phyloP scores from a whole-genome alignment of 2,888 invertebrate genomes.

The Coenonympha glycerion region DNA sequence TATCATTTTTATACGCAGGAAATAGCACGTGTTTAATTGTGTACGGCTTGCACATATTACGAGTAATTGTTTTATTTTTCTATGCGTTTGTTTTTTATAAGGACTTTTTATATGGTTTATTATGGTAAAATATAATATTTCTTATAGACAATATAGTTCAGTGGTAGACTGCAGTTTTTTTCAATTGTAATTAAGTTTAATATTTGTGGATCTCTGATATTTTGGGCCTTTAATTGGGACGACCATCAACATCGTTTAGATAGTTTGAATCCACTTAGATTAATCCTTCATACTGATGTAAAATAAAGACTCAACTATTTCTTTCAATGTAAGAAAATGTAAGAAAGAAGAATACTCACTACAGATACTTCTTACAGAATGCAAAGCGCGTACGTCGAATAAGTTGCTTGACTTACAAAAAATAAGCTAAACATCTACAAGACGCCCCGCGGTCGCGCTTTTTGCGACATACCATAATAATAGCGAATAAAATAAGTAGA shows the following conservation, averaged over 20 bases:
- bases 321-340: no score
- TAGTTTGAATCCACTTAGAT: no score
- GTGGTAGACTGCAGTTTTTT: no score
- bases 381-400: slow-evolving; percentile 1
- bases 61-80: slow-evolving; percentile 3
- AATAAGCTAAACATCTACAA: neutral
- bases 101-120: neutral
- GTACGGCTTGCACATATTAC: slow-evolving; percentile 9
- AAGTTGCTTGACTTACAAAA: neutral
- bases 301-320: no score
- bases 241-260: no score
- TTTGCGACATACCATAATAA: neutral
- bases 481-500: slow-evolving; percentile 6
- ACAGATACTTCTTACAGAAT: no score
- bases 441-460: slow-evolving; percentile 1
- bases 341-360: no score
- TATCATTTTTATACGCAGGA: neutral
- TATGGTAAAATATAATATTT: neutral
- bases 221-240: no score
- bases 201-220: no score
- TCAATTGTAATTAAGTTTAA: no score
- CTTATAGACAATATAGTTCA: no score
- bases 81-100: neutral
- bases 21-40: slow-evolving; percentile 4
- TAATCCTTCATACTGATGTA: no score